Base-by-base conservation (phyloP, 1,140 invertebrate species). In the Diachasmimorpha longicaudata region DNA sequence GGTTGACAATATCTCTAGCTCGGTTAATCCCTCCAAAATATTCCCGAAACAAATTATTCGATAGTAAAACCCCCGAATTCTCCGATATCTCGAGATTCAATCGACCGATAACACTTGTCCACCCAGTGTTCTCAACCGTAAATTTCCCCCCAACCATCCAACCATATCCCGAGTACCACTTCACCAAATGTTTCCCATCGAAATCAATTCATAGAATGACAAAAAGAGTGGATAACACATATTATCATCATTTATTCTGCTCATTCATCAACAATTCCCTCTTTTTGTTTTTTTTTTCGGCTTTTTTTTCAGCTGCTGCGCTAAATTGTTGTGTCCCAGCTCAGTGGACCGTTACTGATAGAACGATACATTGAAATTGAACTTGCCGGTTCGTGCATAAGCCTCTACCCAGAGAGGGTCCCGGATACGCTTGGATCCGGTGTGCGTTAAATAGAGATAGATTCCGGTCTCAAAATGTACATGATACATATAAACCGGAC, bases 351-450 rank as follows among this genome's bases (percentile, higher is more conserved):
- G 23, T 9, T 9, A 25, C 58, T 63, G 58, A 63, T 63, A 25
- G 58, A 31, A 63, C 58, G 23, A 63, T 63, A 63, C 58, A 63
- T 23, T 23, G 23, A 63, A 63, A 63, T 63, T 63, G 58, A 63
- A 63, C 8, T 63, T 63, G 58, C 58, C 58, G 48, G n/a, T 52
- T n/a, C 48, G 16, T 52, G 48, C 48, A 52, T 52, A 52, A 52
- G 48, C 48, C 48, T 8, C n/a, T 14, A n/a, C 44, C 44, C 44
- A 25, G 58, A 63, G 58, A 13, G 48, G 19, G 14, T 9, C 9
- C 58, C 58, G 58, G 58, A 58, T 58, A 58, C 52, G 8, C 52
- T 58, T 58, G 52, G 58, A 63, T 63, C 58, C 58, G 58, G 58
- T 25, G 58, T 25, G 19, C 23, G 23, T 25, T 63, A 63, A 23